Percentiles rank a stretch among this genome's conserved stretches.
Conservation (phyloP, 2,888 invertebrate species). For the Orthonevra nobilis region DNA sequence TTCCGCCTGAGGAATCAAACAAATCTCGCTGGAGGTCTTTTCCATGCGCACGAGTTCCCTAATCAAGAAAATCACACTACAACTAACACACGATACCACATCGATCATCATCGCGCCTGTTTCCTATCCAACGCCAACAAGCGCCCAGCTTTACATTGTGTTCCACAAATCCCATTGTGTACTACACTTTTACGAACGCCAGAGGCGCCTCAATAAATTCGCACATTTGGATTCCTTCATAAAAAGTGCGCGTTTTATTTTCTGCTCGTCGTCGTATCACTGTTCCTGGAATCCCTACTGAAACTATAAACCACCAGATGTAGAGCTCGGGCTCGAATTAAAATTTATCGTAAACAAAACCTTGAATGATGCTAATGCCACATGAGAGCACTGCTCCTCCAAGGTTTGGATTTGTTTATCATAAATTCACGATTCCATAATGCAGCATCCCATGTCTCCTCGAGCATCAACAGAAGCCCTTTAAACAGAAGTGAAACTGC, state of each 20-base stretch:
- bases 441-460: neutral
- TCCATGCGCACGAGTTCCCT: no score
- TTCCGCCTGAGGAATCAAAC: no score
- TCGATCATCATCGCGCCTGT: no score
- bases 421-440: constrained; percentile 42
- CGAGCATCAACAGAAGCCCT: neutral
- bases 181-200: no score
- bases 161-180: no score
- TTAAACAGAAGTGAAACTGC: no score
- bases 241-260: constrained; percentile 45
- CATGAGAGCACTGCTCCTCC: constrained; percentile 1
- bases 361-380: constrained; percentile 46
- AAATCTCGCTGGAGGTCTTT: no score
- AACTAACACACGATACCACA: no score
- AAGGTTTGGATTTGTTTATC: constrained; percentile 58
- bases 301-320: constrained; percentile 34
- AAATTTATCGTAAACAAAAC: constrained; percentile 62
- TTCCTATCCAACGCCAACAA: no score
- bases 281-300: neutral
- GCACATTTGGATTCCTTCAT: constrained; percentile 58
- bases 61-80: no score
- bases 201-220: constrained; percentile 58
- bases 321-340: constrained; percentile 27
- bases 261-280: neutral
- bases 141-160: no score